Percentiles rank a stretch among this genome's conserved stretches.
Conservation (phyloP, 1,140 invertebrate genomes). For the Drosophila rhopaloa region DNA sequence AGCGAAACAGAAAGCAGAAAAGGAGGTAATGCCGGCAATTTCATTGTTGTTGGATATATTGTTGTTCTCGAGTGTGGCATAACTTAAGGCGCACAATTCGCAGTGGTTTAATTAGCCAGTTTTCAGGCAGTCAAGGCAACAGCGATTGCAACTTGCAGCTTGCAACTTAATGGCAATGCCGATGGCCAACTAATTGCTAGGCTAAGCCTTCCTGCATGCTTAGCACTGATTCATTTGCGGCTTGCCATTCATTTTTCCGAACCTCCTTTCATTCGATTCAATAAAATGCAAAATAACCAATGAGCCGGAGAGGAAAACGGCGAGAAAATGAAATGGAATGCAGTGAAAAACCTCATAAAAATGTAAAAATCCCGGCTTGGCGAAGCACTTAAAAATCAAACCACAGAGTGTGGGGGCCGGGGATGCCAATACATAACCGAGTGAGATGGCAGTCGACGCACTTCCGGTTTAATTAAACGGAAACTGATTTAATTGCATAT, state of each 20-base stretch:
- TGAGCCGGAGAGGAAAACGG: slow-evolving; percentile 3
- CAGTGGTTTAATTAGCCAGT: slow-evolving; percentile 65
- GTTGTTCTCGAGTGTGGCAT: slow-evolving; percentile 54
- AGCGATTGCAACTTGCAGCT: background rate
- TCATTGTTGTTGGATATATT: slow-evolving; percentile 40
- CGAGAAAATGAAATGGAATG: slow-evolving; percentile 35
- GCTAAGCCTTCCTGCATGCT: slow-evolving; percentile 23
- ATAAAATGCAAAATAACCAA: slow-evolving; percentile 75
- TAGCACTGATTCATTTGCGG: slow-evolving; percentile 39
- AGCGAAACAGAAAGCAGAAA: slow-evolving; percentile 31
- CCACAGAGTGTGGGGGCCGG: slow-evolving; percentile 39
- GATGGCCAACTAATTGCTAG: slow-evolving; percentile 60
- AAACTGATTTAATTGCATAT: slow-evolving; percentile 85
- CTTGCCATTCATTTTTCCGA: slow-evolving; percentile 12
- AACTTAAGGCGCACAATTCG: slow-evolving; percentile 64
- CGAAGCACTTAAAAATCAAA: slow-evolving; percentile 77
- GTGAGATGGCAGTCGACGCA: slow-evolving; percentile 68
- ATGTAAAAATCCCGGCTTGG: slow-evolving; percentile 63
- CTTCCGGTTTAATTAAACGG: slow-evolving; percentile 84
- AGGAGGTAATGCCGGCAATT: slow-evolving; percentile 38
- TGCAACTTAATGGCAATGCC: slow-evolving; percentile 50
- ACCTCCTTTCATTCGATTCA: slow-evolving; percentile 45
- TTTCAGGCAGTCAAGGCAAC: slow-evolving; percentile 27
- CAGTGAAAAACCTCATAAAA: slow-evolving; percentile 69
- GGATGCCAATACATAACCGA: slow-evolving; percentile 57